Evolutionary conservation across 2,797 vertebrate species (phyloP), one percentile per base, ranked within the genome.

Genomic region (Xenops minutus): DNA sequence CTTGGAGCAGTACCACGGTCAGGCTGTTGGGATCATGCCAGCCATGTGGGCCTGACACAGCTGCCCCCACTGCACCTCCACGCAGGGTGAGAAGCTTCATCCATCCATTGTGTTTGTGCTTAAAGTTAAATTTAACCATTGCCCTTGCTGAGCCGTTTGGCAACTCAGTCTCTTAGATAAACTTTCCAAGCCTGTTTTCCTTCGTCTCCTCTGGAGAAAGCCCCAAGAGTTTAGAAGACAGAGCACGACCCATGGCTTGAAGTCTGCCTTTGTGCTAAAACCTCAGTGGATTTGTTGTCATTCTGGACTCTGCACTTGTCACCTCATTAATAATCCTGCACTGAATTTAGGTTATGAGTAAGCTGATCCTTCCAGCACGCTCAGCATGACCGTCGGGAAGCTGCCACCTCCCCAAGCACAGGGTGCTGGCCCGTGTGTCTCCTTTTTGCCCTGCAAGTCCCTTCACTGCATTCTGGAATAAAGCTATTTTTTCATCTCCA

Each of bases 341-440:
- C 92, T 88, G 85, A 41, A 72, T 92, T 92, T 94, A 91, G 73
- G 71, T 86, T 54, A 86, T 58, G 79, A 68, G 66, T 61, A 92
- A 96, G 12, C 24, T 68, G 68, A 83, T 74, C 79, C 44, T 91
- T 41, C 64, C 37, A 54, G 64, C 10, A 7, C 1, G 3, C 43
- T 77, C 0, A 0, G 5, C 3, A 3, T 73, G 72, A 52, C 72
- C 1, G 2, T 18, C 2, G 0, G 32, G 43, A 66, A 91, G 75
- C 59, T 83, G 59, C 52, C 41, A 56, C 37, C 69, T 80, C 74
- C 48, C 7, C 1, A 0, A 75, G 44, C 2, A 2, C 13, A 29
- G 41, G 21, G 13, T 0, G 1, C 19, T 26, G 32, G 24, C 52
- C 51, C 56, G 49, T 52, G 16, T 41, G 75, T 52, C 27, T 43